These are phyloP conservation scores for Zaprionus capensis DNA, from an alignment of 1,140 invertebrate genomes.

Conservation along the genomic window DNA sequence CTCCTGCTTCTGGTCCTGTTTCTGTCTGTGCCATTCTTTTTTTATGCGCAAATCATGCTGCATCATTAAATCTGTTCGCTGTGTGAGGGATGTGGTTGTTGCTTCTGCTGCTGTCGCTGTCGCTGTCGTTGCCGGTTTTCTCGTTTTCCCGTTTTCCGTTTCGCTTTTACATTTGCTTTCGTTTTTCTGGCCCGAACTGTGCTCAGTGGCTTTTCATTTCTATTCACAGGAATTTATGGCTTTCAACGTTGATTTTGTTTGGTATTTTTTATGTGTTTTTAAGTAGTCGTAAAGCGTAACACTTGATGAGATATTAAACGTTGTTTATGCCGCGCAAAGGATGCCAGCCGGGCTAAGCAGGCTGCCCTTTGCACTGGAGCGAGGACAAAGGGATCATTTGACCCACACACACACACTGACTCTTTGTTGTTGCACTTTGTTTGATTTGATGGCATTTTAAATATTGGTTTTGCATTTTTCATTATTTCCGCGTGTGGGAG, in stretches of 20 bases:
- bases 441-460: slow-evolving; percentile 80
- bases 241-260: slow-evolving; percentile 77
- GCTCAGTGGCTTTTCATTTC: slow-evolving; percentile 75
- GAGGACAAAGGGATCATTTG: slow-evolving; percentile 23
- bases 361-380: not conserved
- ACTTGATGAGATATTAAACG: slow-evolving; percentile 83
- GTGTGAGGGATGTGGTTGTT: slow-evolving; percentile 47
- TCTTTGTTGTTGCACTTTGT: slow-evolving; percentile 61
- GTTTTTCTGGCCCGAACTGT: slow-evolving; percentile 42
- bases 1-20: not conserved
- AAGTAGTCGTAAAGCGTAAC: slow-evolving; percentile 82
- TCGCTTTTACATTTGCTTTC: slow-evolving; percentile 60
- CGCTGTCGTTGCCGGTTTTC: slow-evolving; percentile 23
- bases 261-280: slow-evolving; percentile 77
- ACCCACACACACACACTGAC: slow-evolving; percentile 36
- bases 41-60: slow-evolving; percentile 83
- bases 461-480: slow-evolving; percentile 80
- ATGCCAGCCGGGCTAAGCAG: not conserved
- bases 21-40: slow-evolving; percentile 53
- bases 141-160: slow-evolving; percentile 41
- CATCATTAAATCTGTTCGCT: slow-evolving; percentile 79
- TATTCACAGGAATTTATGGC: slow-evolving; percentile 77
- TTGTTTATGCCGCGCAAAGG: slow-evolving; percentile 45
- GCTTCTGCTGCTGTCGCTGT: slow-evolving; percentile 30
- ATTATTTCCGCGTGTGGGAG: slow-evolving; percentile 56